These are phyloP conservation scores for Patiria miniata DNA, from an alignment of 35 echinoderm and acorn worm species.

Conservation along the genomic window DNA sequence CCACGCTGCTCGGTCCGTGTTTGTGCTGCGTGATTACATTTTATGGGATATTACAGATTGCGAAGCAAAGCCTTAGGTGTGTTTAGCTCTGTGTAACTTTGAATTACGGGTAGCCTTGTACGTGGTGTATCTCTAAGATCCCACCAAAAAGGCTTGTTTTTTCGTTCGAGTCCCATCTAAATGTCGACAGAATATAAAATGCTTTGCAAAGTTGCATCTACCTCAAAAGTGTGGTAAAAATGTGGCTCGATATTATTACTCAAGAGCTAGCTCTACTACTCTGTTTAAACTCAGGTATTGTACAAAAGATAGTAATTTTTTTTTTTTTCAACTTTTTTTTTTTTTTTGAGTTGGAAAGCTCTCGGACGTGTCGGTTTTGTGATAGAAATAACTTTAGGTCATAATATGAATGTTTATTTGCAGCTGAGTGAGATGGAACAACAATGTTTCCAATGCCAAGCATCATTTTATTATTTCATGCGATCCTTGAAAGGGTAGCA, in stretches of 20 bases:
- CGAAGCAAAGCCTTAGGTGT: constrained; percentile 27
- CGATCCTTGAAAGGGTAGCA: background rate
- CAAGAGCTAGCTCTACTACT: constrained; percentile 1
- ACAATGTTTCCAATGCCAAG: constrained; percentile 4
- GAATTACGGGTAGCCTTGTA: constrained; percentile 29
- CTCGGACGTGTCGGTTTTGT: background rate
- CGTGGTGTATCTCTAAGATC: constrained; percentile 27
- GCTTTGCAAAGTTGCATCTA: constrained; percentile 29
- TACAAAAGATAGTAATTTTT: background rate
- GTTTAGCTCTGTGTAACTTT: background rate
- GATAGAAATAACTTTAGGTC: constrained; percentile 19
- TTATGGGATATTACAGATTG: constrained; percentile 1
- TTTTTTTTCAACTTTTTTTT: no score
- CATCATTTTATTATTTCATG: background rate
- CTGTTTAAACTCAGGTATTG: constrained; percentile 19
- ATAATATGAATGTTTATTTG: constrained; percentile 34
- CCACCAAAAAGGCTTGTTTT: background rate
- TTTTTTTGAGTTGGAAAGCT: background rate
- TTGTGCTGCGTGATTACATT: constrained; percentile 19
- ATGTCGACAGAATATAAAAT: constrained; percentile 10
- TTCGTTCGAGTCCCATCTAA: background rate
- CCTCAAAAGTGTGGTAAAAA: constrained; percentile 17
- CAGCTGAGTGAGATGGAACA: constrained; percentile 1
- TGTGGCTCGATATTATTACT: background rate
- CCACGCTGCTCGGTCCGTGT: constrained; percentile 13